Percentiles rank a stretch among this genome's conserved stretches.
Evolutionary conservation across 2,113 vertebrate genomes (phyloP).

Genomic region (Tiliqua scincoides): DNA sequence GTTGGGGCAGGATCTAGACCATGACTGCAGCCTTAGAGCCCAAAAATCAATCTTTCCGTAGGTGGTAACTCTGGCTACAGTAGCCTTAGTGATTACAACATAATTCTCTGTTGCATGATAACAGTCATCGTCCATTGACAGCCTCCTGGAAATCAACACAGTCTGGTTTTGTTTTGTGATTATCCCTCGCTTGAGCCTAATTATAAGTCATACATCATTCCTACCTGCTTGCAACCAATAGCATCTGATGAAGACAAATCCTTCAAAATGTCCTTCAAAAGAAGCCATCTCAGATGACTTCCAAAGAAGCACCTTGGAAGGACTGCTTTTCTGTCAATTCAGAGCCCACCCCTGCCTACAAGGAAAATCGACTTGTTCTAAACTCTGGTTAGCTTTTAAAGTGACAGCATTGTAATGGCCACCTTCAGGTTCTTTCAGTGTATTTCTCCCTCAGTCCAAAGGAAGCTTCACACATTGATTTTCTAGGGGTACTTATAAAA

Average conservation of each 20-base stretch:
- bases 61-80: too few species aligned
- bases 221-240: conserved; percentile 68
- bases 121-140: conserved; percentile 62
- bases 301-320: conserved; percentile 7
- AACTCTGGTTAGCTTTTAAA: not conserved
- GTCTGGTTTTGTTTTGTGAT: conserved; percentile 71
- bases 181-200: conserved; percentile 69
- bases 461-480: not conserved
- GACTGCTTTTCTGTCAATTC: not conserved
- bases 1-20: too few species aligned
- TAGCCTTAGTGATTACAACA: too few species aligned
- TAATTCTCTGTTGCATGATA: conserved; percentile 48
- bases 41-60: too few species aligned
- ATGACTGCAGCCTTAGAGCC: too few species aligned
- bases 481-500: not conserved
- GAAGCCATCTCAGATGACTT: conserved; percentile 36
- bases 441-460: not conserved
- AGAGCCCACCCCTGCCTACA: not conserved
- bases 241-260: conserved; percentile 69
- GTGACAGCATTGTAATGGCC: not conserved
- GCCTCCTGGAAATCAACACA: conserved; percentile 71
- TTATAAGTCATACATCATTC: conserved; percentile 74
- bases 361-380: not conserved
- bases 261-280: conserved; percentile 65
- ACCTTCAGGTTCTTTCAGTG: too few species aligned